Conservation (phyloP, 2,888 invertebrate genomes). For the Erannis defoliaria region DNA sequence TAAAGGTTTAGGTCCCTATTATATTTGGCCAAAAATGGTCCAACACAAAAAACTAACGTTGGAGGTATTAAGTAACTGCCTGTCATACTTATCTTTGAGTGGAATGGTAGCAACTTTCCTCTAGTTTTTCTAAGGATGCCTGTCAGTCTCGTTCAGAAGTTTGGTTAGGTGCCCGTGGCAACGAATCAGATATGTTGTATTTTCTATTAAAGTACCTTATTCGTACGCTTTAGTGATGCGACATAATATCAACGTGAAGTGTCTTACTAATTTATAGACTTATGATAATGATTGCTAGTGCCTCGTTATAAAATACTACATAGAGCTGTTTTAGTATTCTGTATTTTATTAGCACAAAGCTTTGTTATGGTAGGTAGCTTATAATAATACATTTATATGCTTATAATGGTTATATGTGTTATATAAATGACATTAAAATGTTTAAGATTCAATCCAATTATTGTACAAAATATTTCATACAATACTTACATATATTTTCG, state of each 20-base stretch:
- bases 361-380: neutral
- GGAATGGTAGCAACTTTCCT: too few relatives aligned
- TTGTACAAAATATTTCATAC: neutral
- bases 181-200: too few relatives aligned
- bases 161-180: too few relatives aligned
- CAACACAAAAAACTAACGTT: too few relatives aligned
- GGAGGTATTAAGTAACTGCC: too few relatives aligned
- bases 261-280: conserved; percentile 7
- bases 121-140: too few relatives aligned
- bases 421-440: neutral
- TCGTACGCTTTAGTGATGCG: neutral
- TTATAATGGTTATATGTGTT: too few relatives aligned
- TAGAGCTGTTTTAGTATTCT: neutral
- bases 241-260: neutral
- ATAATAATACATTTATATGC: too few relatives aligned
- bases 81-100: too few relatives aligned
- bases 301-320: neutral
- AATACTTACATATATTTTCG: neutral
- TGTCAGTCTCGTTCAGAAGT: too few relatives aligned
- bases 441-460: neutral
- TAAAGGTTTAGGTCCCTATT: too few relatives aligned
- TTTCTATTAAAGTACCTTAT: neutral
- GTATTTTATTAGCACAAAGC: neutral
- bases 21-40: too few relatives aligned
- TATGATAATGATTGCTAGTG: neutral